Evolutionary conservation across 2,797 vertebrate genomes (phyloP), one percentile per base, ranked within the genome.

Genomic region (Phaenicophaeus curvirostris): DNA sequence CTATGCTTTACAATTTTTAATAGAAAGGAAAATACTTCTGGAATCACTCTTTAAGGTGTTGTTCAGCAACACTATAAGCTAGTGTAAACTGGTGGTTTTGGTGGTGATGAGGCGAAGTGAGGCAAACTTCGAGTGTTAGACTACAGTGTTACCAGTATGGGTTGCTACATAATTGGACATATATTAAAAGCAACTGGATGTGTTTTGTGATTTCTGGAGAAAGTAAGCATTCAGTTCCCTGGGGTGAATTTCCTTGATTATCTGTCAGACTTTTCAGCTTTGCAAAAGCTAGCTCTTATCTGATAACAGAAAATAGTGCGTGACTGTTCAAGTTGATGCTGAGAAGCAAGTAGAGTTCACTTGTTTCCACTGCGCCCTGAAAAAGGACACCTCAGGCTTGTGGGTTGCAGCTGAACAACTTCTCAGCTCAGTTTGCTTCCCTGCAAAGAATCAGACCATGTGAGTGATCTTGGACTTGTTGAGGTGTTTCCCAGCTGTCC

Each of bases 31-130:
- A 76, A 30, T 27, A 41, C 13, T 33, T 35, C 13, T 54, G 33
- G 11, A 58, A 0, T 58, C 9, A 6, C 33, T 80, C 10, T 65
- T 65, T 48, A 61, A 21, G 13, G 18, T 53, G 25, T 2, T 73
- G 31, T 74, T 77, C 48, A 30, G 13, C 31, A 77, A 20, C 27
- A 24, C 5, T 2, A 16, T 42, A 63, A 59, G 28, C 12, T 25
- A 41, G 46, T 0, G 0, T 66, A 30, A 68, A n/a, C 46, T 67
- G 41, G 17, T 3, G 5, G n/a, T 68, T 91, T 68, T 55, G 42
- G 8, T 0, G 0, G 13, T 31, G 72, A 25, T 75, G 25, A n/a
- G n/a, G n/a, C n/a, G n/a, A n/a, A n/a, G n/a, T n/a, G n/a, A 44
- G 69, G 59, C 39, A 44, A 84, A 37, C 24, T 87, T 76, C 18